Evolutionary conservation across 37 sponge, comb jelly and placozoan species (phyloP).

Genomic region (Trichoplax adhaerens): DNA sequence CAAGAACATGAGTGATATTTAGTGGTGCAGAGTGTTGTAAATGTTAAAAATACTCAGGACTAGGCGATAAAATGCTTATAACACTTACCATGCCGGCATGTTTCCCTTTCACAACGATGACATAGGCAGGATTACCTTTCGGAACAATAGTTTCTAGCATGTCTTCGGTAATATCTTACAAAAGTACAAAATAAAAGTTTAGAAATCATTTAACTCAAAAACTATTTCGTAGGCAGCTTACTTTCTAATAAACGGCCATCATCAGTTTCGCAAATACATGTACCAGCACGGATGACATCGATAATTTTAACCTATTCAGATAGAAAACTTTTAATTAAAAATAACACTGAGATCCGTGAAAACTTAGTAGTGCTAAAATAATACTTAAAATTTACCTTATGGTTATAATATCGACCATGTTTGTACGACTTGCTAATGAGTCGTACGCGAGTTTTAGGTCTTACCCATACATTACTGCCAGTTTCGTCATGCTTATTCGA

Average conservation of each 20-base stretch:
- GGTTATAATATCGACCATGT: conserved; percentile 62
- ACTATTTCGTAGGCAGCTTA: conserved; percentile 2
- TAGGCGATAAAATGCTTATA: neutral
- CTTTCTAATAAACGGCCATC: conserved; percentile 63
- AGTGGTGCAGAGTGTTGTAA: too few species aligned
- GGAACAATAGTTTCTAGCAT: conserved; percentile 75
- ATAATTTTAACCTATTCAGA: conserved; percentile 47
- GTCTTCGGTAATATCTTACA: conserved; percentile 26
- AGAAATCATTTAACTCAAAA: neutral
- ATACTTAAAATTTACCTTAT: conserved; percentile 33
- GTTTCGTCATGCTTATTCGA: too few species aligned
- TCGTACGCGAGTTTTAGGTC: conserved; percentile 48
- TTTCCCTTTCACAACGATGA: conserved; percentile 31
- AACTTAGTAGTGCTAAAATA: neutral
- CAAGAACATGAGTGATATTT: too few species aligned
- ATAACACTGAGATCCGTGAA: neutral
- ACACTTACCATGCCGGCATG: conserved; percentile 39
- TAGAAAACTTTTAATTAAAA: neutral
- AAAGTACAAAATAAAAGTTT: neutral
- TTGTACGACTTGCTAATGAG: conserved; percentile 44
- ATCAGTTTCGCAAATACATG: conserved; percentile 64
- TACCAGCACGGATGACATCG: conserved; percentile 51
- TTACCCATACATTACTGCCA: conserved; percentile 25
- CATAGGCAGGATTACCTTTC: neutral
- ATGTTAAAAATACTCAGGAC: too few species aligned